These are phyloP conservation scores for Parthenolecanium corni DNA, from an alignment of 2,888 invertebrate genomes.

Conservation along the genomic window DNA sequence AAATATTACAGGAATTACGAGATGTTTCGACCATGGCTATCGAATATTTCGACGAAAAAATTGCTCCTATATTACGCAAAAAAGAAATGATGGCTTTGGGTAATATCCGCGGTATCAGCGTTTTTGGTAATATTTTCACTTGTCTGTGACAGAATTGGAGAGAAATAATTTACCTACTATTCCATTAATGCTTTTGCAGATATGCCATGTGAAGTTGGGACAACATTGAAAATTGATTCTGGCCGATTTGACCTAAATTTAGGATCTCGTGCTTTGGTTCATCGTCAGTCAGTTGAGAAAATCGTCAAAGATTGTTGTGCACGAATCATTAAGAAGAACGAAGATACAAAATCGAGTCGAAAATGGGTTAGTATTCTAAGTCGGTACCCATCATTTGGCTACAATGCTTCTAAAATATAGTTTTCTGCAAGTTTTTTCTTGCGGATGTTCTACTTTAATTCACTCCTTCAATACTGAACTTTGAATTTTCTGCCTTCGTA, in stretches of 20 bases:
- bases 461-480: too few species aligned
- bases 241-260: neutral
- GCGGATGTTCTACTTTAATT: too few species aligned
- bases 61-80: slow-evolving; percentile 48
- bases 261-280: neutral
- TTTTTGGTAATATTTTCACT: neutral
- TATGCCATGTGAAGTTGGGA: neutral
- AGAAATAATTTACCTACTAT: neutral
- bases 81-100: slow-evolving; percentile 20
- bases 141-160: too few species aligned
- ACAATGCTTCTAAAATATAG: neutral
- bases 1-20: slow-evolving; percentile 72
- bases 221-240: slow-evolving; percentile 1
- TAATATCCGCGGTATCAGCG: neutral
- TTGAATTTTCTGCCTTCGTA: too few species aligned
- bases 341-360: neutral
- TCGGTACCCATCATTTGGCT: too few species aligned
- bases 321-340: neutral
- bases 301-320: slow-evolving; percentile 15
- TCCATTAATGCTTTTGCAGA: neutral
- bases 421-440: too few species aligned
- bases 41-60: slow-evolving; percentile 89
- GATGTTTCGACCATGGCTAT: slow-evolving; percentile 93
- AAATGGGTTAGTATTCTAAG: slow-evolving; percentile 1
- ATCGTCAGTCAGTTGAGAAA: slow-evolving; percentile 1